Evolutionary conservation across 2,797 vertebrate genomes (phyloP).

Genomic region (Myotis myotis): DNA sequence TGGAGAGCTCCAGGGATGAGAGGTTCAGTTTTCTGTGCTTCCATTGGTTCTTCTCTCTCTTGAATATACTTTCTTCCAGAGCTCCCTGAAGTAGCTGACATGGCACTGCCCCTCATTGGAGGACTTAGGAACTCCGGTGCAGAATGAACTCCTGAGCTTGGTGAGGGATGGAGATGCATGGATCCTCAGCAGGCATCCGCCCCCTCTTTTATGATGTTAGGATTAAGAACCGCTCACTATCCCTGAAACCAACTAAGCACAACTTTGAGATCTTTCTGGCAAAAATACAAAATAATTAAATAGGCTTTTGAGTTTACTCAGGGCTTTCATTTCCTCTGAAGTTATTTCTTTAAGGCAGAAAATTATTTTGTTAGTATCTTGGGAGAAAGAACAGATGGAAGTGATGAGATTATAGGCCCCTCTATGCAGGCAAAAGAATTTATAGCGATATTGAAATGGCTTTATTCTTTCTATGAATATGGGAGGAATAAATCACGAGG

Average conservation of each 20-base stretch:
- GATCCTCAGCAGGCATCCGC: background rate
- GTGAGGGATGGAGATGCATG: rapidly evolving
- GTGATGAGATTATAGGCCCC: slow-evolving; percentile 17
- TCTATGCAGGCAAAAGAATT: background rate
- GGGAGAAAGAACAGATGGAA: slow-evolving; percentile 57
- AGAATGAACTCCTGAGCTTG: background rate
- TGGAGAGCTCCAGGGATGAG: too few relatives aligned
- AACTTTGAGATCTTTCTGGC: background rate
- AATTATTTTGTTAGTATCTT: slow-evolving; percentile 54
- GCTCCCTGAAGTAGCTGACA: rapidly evolving
- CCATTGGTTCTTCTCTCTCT: rapidly evolving
- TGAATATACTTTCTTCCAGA: background rate
- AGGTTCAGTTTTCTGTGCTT: background rate
- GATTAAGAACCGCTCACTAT: background rate
- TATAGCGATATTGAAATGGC: background rate
- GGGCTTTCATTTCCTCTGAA: background rate
- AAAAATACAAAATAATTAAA: slow-evolving; percentile 39
- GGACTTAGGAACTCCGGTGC: background rate
- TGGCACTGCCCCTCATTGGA: background rate
- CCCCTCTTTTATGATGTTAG: background rate
- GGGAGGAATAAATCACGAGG: background rate
- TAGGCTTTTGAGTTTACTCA: background rate
- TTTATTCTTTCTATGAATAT: background rate
- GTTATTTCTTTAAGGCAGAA: slow-evolving; percentile 60
- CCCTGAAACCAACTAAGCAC: background rate